phyloP scores from a whole-genome alignment of 2,797 vertebrate genomes.

The Chelon auratus region DNA sequence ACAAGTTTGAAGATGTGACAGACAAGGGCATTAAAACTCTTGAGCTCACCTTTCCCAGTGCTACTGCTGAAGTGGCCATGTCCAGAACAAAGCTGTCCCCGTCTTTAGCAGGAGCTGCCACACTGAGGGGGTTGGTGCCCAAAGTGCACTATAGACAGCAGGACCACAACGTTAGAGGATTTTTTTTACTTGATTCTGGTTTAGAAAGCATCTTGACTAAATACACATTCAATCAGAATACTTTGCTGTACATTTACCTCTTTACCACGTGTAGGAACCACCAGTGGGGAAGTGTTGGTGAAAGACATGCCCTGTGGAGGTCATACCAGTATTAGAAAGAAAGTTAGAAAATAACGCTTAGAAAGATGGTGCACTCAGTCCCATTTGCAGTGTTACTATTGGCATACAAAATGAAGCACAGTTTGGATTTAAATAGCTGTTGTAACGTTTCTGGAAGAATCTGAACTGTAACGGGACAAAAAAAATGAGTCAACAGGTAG shows the following conservation, averaged over 20 bases:
- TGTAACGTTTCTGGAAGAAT: neutral
- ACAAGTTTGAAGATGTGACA: no score
- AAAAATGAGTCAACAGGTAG: neutral
- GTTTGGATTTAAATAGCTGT: neutral
- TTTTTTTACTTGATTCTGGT: neutral
- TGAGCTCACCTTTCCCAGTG: conserved; percentile 81
- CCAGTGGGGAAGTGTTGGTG: conserved; percentile 85
- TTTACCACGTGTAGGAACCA: conserved; percentile 84
- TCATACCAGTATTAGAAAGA: conserved; percentile 13
- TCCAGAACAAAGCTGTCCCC: conserved; percentile 86
- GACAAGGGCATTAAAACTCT: no score
- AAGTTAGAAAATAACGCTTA: neutral
- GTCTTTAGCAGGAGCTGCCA: conserved; percentile 80
- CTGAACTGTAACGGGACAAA: neutral
- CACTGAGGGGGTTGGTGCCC: conserved; percentile 85
- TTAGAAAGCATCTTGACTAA: neutral
- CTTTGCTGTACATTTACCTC: conserved; percentile 62
- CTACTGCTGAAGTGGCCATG: conserved; percentile 85
- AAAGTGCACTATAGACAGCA: conserved; percentile 78
- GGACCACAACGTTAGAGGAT: neutral
- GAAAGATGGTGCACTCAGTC: neutral
- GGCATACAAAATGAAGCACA: neutral
- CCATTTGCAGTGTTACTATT: neutral
- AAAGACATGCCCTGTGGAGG: conserved; percentile 82
- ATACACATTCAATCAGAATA: neutral